Evolutionary conservation across 2,113 vertebrate genomes (phyloP), one percentile per base, ranked within the genome.

Genomic region (Gasterosteus nipponicus): DNA sequence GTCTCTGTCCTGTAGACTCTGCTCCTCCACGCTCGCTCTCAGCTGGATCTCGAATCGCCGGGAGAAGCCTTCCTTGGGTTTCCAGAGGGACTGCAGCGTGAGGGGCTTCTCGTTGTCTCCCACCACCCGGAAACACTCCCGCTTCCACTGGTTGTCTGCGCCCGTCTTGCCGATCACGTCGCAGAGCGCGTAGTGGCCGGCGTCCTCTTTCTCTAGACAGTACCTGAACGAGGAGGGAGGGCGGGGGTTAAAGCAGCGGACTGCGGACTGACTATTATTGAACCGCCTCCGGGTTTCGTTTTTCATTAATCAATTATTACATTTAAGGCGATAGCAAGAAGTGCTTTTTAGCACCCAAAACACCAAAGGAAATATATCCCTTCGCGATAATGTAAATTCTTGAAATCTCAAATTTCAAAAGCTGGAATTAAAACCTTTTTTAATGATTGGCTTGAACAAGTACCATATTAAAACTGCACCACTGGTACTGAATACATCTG

Each of bases 41-140:
- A 69, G 85, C 86, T 94, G 94, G 74, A 95, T 94, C 62, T 95
- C 95, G 44, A 95, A 95, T 1, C 95, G 90, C 12, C 95, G 81
- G 77, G 91, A 90, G 64, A 94, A 94, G 2, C 95, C 94, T 3
- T 95, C 94, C 75, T 95, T 94, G 56, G 95, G 95, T 71, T 95
- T 95, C 95, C 95, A 95, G 1, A 95, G 89, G 0, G 94, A 92
- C 93, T 95, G 95, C 72, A 95, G 89, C 83, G 93, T 62, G 31
- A 95, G 93, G 2, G 94, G 95, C 79, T 89, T 93, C 89, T 95
- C 95, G 2, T 77, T 68, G 82, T 93, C 92, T 1, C 91, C 92
- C 54, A 95, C 92, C 42, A 93, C 90, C 22, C 95, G 89, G 68
- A 93, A 92, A 64, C 94, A 95, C 80, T 95, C 94, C 10, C 92